Percentiles rank a stretch among this genome's conserved stretches.
Conservation (phyloP, 2,113 vertebrate genomes). For the Brachypodius melanocephalos region DNA sequence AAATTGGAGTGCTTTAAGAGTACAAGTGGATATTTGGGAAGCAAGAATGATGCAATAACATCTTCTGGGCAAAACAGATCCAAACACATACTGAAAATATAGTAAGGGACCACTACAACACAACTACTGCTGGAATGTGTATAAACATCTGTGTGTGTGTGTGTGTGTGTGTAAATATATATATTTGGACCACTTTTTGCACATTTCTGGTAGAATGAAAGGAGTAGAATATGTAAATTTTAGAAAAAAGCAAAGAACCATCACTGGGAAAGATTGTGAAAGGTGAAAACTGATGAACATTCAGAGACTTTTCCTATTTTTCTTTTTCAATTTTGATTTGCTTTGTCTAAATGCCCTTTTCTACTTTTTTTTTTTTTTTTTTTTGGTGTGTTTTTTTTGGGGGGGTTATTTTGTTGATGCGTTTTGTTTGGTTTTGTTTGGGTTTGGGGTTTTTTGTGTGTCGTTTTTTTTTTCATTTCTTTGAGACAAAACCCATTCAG, state of each 20-base stretch:
- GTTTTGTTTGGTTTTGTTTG: not conserved
- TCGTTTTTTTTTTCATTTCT: not conserved
- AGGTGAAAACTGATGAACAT: not conserved
- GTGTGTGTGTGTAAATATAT: not conserved
- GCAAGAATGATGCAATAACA: not conserved
- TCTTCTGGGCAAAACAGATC: not conserved
- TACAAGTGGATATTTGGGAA: not conserved
- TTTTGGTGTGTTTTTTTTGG: not conserved
- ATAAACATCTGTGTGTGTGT: not conserved
- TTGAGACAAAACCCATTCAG: not conserved
- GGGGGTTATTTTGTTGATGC: not conserved
- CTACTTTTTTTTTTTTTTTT: not conserved
- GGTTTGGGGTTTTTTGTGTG: too few relatives aligned
- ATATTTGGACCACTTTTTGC: not conserved
- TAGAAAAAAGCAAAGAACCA: not conserved
- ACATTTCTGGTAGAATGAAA: not conserved
- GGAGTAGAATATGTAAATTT: not conserved
- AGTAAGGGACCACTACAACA: not conserved
- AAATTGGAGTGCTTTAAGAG: not conserved
- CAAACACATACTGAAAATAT: not conserved
- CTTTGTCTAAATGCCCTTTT: not conserved
- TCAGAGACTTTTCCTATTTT: not conserved
- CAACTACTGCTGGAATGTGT: not conserved
- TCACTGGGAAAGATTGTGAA: not conserved
- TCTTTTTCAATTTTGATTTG: not conserved